Conservation (phyloP, 2,113 vertebrate species). For the Serinus canaria region DNA sequence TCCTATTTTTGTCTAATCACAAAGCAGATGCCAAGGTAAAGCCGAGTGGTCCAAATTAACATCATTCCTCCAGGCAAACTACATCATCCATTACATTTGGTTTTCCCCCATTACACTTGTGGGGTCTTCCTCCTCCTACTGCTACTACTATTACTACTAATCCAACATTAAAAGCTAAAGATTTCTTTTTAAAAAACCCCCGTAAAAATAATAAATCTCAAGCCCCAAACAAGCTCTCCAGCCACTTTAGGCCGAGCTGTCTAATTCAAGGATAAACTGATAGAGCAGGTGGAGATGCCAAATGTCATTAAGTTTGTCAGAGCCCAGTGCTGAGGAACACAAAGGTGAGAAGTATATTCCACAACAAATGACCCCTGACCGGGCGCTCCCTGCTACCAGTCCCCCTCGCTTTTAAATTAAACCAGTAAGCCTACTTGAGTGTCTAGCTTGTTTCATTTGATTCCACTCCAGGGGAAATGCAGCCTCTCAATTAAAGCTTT, state of each 20-base stretch:
- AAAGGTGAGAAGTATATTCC: constrained; percentile 57
- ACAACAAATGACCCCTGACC: constrained; percentile 47
- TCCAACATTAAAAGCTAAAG: neutral
- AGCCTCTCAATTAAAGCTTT: constrained; percentile 52
- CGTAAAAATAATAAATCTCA: neutral
- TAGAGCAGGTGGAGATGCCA: constrained; percentile 30
- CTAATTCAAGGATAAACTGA: constrained; percentile 11
- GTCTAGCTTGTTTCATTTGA: constrained; percentile 56
- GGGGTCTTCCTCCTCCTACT: neutral
- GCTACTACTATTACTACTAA: neutral
- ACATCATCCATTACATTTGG: neutral
- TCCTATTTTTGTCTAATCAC: constrained; percentile 22
- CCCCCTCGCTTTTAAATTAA: constrained; percentile 46
- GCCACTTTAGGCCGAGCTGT: neutral
- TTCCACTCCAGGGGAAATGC: constrained; percentile 42
- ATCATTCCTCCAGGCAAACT: neutral
- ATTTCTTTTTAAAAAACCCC: neutral
- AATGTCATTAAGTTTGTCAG: constrained; percentile 47
- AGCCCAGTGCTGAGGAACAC: neutral
- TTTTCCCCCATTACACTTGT: neutral
- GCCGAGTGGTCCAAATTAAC: neutral
- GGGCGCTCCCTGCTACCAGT: constrained; percentile 31
- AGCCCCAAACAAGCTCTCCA: neutral
- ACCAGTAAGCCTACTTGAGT: constrained; percentile 56
- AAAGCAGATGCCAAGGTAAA: neutral